A percentile compares a stretch with the other conserved stretches of the same genome.
Conservation (phyloP, 2,113 vertebrate species). For the Herpetotheres cachinnans region DNA sequence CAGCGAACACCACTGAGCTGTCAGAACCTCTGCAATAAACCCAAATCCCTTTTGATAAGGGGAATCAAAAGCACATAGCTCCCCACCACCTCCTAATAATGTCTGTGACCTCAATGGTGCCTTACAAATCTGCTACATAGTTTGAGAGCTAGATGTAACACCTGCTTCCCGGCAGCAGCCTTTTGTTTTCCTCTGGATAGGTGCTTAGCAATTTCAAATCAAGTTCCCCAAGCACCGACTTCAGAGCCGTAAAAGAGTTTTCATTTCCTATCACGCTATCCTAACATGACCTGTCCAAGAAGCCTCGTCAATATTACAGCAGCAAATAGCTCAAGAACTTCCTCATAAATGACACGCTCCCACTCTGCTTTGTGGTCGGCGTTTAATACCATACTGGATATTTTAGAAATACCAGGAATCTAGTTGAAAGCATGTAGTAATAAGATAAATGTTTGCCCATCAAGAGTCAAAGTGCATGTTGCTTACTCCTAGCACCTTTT, state of each 20-base stretch:
- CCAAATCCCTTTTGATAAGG: slow-evolving; percentile 54
- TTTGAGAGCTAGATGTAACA: neutral
- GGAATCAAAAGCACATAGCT: slow-evolving; percentile 24
- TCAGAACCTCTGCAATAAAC: slow-evolving; percentile 45
- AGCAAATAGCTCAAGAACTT: neutral
- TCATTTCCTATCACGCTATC: neutral
- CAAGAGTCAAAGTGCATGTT: neutral
- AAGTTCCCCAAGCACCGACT: neutral
- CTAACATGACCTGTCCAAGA: neutral
- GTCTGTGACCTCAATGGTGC: neutral
- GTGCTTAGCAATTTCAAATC: neutral
- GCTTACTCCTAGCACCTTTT: neutral
- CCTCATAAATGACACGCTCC: neutral
- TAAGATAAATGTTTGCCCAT: neutral
- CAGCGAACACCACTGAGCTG: neutral
- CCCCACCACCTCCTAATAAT: neutral
- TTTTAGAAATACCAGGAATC: neutral
- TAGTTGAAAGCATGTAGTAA: neutral
- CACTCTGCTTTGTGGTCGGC: neutral
- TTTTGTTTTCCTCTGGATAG: neutral
- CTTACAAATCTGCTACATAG: neutral
- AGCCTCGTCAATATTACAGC: neutral
- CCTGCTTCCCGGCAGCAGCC: neutral
- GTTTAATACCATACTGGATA: neutral
- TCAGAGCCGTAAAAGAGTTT: neutral